These are phyloP conservation scores for Chloroclystis v-ata DNA, from an alignment of 2,888 invertebrate species.

Conservation along the genomic window DNA sequence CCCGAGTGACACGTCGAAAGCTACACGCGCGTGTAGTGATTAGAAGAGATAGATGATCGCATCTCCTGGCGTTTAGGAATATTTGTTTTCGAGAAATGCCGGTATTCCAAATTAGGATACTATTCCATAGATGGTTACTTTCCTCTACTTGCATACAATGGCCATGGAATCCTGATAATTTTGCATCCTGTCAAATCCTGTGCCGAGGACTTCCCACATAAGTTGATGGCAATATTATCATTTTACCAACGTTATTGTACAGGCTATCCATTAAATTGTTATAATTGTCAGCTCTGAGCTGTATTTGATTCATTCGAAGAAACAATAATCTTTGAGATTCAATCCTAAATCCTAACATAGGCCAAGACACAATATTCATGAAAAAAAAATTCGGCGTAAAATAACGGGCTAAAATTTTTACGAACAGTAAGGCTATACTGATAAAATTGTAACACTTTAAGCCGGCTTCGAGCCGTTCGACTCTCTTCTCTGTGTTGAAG, in stretches of 20 bases:
- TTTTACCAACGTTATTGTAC: conserved; percentile 34
- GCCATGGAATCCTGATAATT: conserved; percentile 51
- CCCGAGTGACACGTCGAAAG: no score
- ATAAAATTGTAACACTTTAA: conserved; percentile 21
- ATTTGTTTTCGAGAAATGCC: no score
- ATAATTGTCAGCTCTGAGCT: conserved; percentile 27
- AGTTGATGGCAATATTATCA: conserved; percentile 42
- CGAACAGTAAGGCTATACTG: conserved; percentile 13
- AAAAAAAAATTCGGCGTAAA: conserved; percentile 15
- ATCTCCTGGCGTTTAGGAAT: no score
- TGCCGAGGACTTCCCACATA: conserved; percentile 31
- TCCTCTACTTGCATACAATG: conserved; percentile 51
- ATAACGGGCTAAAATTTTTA: conserved; percentile 17
- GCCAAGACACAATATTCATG: conserved; percentile 26
- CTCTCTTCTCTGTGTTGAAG: conserved; percentile 15
- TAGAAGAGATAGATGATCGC: no score
- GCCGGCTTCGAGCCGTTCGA: conserved; percentile 14
- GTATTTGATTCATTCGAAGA: conserved; percentile 24
- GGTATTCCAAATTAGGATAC: no score
- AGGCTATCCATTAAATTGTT: conserved; percentile 34
- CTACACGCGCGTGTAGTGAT: no score
- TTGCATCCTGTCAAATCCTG: conserved; percentile 34
- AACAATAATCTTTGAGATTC: conserved; percentile 25
- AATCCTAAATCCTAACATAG: conserved; percentile 26
- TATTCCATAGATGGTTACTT: no score